Conservation (phyloP, 2,888 invertebrate species). For the Caenorhabditis panamensis region DNA sequence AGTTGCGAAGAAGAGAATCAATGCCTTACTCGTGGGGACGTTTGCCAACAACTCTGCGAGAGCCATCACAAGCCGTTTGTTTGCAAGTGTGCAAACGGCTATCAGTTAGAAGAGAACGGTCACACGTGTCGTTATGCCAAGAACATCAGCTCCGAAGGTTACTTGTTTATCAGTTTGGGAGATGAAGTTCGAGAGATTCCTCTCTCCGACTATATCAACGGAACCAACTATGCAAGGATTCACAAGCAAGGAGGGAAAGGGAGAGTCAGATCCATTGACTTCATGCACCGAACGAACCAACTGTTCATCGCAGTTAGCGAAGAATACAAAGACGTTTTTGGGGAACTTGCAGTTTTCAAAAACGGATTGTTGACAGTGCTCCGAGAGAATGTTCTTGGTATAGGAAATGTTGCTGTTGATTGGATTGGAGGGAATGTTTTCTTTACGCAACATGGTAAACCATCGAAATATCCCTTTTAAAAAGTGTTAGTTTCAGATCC, state of each 20-base stretch:
- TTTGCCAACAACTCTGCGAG: constrained; percentile 28
- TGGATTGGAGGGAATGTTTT: constrained; percentile 65
- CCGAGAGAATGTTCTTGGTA: constrained; percentile 58
- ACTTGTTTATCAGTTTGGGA: constrained; percentile 44
- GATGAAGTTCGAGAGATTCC: constrained; percentile 51
- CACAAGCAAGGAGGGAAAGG: constrained; percentile 34
- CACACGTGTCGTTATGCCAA: constrained; percentile 47
- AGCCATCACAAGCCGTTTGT: constrained; percentile 47
- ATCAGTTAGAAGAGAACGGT: constrained; percentile 61
- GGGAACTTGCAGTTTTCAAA: constrained; percentile 45
- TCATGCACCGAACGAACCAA: constrained; percentile 14
- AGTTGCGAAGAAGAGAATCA: constrained; percentile 63
- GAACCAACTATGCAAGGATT: constrained; percentile 12
- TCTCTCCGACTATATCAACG: constrained; percentile 16
- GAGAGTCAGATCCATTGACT: constrained; percentile 22
- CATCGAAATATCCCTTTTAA: too few species aligned
- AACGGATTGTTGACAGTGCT: constrained; percentile 41
- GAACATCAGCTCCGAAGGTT: constrained; percentile 21
- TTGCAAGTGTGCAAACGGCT: constrained; percentile 69
- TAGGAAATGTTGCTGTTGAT: constrained; percentile 67
- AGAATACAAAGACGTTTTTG: neutral
- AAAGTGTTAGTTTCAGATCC: constrained; percentile 12
- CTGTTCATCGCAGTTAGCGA: constrained; percentile 30
- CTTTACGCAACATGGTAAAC: constrained; percentile 58
- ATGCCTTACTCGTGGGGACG: constrained; percentile 36